Percentiles rank a stretch among this genome's conserved stretches.
Evolutionary conservation across 2,113 vertebrate genomes (phyloP).

Genomic region (Urocolius indicus): DNA sequence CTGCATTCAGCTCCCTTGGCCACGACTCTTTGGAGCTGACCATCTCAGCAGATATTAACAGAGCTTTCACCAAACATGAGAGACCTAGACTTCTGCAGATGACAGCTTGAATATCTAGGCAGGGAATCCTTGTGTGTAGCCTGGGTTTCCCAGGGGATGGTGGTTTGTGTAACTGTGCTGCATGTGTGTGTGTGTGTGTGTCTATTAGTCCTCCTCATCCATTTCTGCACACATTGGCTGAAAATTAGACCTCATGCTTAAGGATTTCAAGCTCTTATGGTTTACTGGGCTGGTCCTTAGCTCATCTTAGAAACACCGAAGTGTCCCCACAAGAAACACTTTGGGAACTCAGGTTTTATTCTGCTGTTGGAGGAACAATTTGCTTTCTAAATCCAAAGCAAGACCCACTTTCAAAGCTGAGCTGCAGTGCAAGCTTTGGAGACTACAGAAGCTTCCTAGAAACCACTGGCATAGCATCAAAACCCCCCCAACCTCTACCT

Average conservation of each 20-base stretch:
- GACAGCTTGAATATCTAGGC: background rate
- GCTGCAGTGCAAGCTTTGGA: background rate
- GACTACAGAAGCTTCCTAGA: background rate
- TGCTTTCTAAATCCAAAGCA: background rate
- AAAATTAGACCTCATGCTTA: background rate
- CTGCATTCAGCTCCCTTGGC: too few relatives aligned
- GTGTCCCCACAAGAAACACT: background rate
- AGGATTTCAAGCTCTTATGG: background rate
- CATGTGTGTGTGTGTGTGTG: rapidly evolving
- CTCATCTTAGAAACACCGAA: background rate
- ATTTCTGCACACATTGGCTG: background rate
- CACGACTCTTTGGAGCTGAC: too few relatives aligned
- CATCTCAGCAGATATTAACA: background rate
- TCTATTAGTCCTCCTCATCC: rapidly evolving
- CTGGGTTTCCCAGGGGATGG: background rate
- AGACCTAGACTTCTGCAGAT: background rate
- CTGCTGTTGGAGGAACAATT: background rate
- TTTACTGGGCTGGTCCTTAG: background rate
- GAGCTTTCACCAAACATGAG: background rate
- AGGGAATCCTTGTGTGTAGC: background rate
- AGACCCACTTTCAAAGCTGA: background rate
- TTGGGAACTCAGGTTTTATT: background rate
- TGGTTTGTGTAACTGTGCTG: rapidly evolving
- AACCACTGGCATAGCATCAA: background rate
- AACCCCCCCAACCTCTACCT: too few relatives aligned